Conservation (phyloP, 1,140 invertebrate species). For the Tetraneura akinire region DNA sequence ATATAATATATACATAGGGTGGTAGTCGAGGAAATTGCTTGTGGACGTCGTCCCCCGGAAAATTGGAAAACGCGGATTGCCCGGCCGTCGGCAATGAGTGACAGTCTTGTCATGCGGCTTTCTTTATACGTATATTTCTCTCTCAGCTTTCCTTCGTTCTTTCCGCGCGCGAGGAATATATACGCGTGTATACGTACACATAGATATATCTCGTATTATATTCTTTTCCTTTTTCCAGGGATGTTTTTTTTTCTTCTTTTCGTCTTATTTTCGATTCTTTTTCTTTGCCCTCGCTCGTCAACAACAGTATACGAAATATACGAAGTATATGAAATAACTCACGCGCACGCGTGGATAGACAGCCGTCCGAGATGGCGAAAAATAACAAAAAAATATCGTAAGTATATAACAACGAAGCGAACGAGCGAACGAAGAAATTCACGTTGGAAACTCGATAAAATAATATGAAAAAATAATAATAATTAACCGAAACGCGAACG, state of each 20-base stretch:
- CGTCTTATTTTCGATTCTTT: too few species aligned
- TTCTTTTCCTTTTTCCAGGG: neutral
- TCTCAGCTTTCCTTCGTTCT: neutral
- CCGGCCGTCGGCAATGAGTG: conserved; percentile 47
- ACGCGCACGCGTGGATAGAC: neutral
- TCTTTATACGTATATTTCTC: conserved; percentile 24
- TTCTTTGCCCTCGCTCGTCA: too few species aligned
- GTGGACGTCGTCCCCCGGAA: conserved; percentile 50
- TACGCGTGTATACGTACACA: too few species aligned
- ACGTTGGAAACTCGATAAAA: neutral
- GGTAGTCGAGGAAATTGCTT: conserved; percentile 48
- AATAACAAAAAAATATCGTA: conserved; percentile 33
- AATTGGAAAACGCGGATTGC: conserved; percentile 50
- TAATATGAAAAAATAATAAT: conserved; percentile 18
- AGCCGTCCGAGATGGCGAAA: conserved; percentile 24
- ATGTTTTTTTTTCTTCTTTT: neutral
- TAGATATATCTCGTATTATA: neutral
- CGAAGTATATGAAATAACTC: neutral
- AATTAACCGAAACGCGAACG: too few species aligned
- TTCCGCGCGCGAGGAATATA: neutral
- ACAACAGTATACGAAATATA: too few species aligned
- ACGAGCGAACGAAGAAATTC: neutral
- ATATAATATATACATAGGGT: neutral
- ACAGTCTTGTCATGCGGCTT: conserved; percentile 45
- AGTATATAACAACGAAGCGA: too few species aligned